These are phyloP conservation scores for Calliscelio sp. DNA, from an alignment of 2,888 invertebrate species.

Conservation along the genomic window DNA sequence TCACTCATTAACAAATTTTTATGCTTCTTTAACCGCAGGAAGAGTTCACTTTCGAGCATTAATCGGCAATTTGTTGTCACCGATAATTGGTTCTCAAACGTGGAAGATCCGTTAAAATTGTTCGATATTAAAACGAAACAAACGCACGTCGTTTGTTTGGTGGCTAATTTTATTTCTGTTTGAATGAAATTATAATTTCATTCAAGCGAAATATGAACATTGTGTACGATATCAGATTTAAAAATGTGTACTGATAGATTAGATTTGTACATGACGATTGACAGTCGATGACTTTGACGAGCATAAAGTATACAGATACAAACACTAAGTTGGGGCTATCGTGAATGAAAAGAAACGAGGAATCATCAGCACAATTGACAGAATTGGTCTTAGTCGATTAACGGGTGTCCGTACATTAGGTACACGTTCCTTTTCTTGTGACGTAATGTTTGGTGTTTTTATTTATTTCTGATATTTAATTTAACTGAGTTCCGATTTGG, in stretches of 20 bases:
- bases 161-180: too few species aligned
- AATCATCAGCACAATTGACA: constrained; percentile 46
- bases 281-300: constrained; percentile 11
- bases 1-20: constrained; percentile 31
- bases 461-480: too few species aligned
- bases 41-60: constrained; percentile 11
- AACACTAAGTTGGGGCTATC: constrained; percentile 13
- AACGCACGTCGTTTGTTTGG: too few species aligned
- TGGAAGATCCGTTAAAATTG: too few species aligned
- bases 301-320: constrained; percentile 21
- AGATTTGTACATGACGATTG: constrained; percentile 5
- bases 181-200: too few species aligned
- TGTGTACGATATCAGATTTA: not conserved
- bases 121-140: too few species aligned
- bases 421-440: constrained; percentile 8
- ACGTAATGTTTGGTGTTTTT: too few species aligned
- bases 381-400: constrained; percentile 39
- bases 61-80: too few species aligned
- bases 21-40: constrained; percentile 16
- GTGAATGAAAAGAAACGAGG: constrained; percentile 35
- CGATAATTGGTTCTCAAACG: too few species aligned
- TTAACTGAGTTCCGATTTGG: too few species aligned
- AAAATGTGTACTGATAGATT: not conserved
- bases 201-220: too few species aligned
- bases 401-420: constrained; percentile 8